phyloP scores from a whole-genome alignment of 2,797 vertebrate species.

The Sebastolobus altivelis region DNA sequence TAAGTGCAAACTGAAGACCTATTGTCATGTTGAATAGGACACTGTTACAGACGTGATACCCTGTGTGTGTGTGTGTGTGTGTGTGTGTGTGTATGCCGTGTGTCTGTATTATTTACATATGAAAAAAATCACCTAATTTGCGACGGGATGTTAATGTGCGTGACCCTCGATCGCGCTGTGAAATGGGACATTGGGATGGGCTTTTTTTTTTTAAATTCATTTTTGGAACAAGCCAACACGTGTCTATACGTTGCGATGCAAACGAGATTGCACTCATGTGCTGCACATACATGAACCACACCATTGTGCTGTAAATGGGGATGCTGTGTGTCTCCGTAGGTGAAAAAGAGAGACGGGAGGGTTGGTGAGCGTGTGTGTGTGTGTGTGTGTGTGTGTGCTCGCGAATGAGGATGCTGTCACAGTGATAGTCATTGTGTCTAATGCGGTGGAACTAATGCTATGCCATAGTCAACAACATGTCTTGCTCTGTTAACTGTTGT shows the following conservation, averaged over 20 bases:
- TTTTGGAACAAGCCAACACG: conserved; percentile 23
- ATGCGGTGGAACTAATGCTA: conserved; percentile 81
- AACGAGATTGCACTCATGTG: conserved; percentile 40
- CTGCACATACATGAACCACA: conserved; percentile 43
- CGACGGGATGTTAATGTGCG: conserved; percentile 29
- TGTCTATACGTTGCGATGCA: conserved; percentile 23
- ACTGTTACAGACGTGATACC: conserved; percentile 18
- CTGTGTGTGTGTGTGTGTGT: background rate
- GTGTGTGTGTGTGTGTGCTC: conserved; percentile 32
- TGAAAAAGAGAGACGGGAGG: conserved; percentile 17
- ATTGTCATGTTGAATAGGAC: conserved; percentile 41
- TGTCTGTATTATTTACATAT: background rate
- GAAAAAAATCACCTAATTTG: conserved; percentile 41
- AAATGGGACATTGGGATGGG: conserved; percentile 18
- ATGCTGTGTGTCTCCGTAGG: conserved; percentile 40
- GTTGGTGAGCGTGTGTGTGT: conserved; percentile 15
- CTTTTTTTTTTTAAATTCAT: background rate
- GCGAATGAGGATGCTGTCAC: conserved; percentile 76
- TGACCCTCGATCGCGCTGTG: conserved; percentile 44
- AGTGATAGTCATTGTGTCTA: conserved; percentile 80
- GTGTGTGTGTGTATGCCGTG: background rate
- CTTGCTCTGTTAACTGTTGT: conserved; percentile 80
- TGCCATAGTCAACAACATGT: conserved; percentile 80
- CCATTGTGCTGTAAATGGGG: conserved; percentile 65
- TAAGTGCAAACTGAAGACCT: conserved; percentile 37